phyloP scores from a whole-genome alignment of 2,888 invertebrate genomes.

The Pyrocoelia pectoralis region DNA sequence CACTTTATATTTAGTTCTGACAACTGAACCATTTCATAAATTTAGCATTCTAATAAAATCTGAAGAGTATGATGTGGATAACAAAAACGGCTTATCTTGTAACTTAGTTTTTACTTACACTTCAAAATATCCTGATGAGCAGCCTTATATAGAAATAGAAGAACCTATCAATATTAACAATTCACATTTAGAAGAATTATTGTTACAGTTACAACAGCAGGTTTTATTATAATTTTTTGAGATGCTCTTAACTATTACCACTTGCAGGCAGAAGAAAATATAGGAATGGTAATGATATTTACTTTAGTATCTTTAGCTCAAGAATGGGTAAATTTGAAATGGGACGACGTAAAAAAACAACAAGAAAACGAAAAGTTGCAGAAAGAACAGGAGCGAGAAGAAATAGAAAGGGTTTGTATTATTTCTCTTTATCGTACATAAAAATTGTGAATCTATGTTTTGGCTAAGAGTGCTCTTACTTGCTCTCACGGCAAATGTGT shows the following conservation, averaged over 20 bases:
- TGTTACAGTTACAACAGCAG: conserved; percentile 73
- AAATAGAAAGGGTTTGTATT: conserved; percentile 80
- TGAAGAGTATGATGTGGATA: conserved; percentile 75
- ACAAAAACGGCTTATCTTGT: conserved; percentile 75
- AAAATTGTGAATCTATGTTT: background rate
- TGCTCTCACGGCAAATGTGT: too few species aligned
- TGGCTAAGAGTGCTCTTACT: too few species aligned
- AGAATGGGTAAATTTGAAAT: conserved; percentile 86
- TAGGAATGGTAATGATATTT: conserved; percentile 98
- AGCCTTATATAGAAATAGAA: conserved; percentile 81
- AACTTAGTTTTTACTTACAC: conserved; percentile 85
- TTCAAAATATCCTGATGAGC: conserved; percentile 87
- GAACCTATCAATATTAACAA: conserved; percentile 80
- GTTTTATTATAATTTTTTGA: conserved; percentile 53
- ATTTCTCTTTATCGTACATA: too few species aligned
- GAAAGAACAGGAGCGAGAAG: conserved; percentile 79
- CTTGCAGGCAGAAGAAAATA: conserved; percentile 80
- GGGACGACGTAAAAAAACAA: conserved; percentile 78
- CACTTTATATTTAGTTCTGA: conserved; percentile 68
- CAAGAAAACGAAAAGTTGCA: conserved; percentile 75
- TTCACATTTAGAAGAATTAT: conserved; percentile 69
- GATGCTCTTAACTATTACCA: background rate
- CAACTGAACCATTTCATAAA: conserved; percentile 75
- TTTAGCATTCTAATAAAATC: conserved; percentile 86
- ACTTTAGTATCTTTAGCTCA: conserved; percentile 91